Conservation (phyloP, 2,797 vertebrate species). For the Eulemur mongoz region DNA sequence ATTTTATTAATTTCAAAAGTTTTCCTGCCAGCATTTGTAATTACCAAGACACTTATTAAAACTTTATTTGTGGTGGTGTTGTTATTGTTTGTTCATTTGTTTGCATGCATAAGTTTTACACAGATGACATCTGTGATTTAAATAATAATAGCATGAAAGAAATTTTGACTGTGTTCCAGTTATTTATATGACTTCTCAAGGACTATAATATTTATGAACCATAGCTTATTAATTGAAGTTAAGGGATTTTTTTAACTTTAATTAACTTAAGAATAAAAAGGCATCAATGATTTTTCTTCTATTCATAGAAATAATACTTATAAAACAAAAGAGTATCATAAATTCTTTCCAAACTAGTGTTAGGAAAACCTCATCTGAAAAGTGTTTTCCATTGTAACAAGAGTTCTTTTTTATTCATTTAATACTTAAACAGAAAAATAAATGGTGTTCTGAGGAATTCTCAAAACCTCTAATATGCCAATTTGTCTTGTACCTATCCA, state of each 20-base stretch:
- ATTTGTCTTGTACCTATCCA: not conserved
- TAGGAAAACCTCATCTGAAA: not conserved
- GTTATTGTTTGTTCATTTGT: not conserved
- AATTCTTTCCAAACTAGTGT: not conserved
- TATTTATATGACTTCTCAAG: not conserved
- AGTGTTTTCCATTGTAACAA: not conserved
- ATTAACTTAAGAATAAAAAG: not conserved
- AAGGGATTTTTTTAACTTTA: not conserved
- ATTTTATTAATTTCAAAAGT: constrained; percentile 48
- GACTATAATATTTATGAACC: not conserved
- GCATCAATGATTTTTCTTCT: not conserved
- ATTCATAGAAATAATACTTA: not conserved
- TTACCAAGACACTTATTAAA: not conserved
- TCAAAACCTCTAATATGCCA: not conserved
- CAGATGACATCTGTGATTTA: not conserved
- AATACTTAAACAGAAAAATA: not conserved
- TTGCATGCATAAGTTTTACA: not conserved
- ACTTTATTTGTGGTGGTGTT: not conserved
- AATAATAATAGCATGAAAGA: not conserved
- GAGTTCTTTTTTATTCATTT: not conserved
- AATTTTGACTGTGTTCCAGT: not conserved
- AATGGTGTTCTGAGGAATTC: not conserved
- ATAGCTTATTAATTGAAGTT: not conserved
- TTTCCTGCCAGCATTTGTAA: constrained; percentile 24
- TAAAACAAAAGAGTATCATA: not conserved